A percentile compares a stretch with the other conserved stretches of the same genome.
Evolutionary conservation across 1,140 invertebrate species (phyloP).

Genomic region (Zaprionus tsacasi): DNA sequence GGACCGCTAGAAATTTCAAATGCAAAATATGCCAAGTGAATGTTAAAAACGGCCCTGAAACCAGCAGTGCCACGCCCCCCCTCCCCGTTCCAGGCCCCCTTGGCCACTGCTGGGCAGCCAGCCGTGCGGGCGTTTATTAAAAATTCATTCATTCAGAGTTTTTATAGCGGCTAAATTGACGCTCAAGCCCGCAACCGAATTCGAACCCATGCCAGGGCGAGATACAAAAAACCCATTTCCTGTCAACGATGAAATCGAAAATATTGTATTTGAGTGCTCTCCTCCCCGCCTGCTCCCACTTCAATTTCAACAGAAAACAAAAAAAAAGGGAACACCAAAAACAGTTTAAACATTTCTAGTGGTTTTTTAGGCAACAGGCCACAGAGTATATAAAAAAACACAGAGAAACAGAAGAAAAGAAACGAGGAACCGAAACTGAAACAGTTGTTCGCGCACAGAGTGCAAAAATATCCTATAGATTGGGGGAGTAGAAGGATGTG

Average conservation of each 20-base stretch:
- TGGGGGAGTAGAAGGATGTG: slow-evolving; percentile 16
- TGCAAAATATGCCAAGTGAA: slow-evolving; percentile 65
- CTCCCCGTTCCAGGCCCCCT: neutral
- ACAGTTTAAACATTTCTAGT: slow-evolving; percentile 67
- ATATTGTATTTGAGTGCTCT: slow-evolving; percentile 64
- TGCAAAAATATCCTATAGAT: slow-evolving; percentile 59
- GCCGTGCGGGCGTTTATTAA: slow-evolving; percentile 62
- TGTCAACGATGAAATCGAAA: slow-evolving; percentile 72
- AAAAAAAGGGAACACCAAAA: slow-evolving; percentile 29
- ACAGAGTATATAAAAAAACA: slow-evolving; percentile 40
- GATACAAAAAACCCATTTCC: slow-evolving; percentile 61
- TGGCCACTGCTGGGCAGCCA: neutral
- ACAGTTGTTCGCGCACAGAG: slow-evolving; percentile 19
- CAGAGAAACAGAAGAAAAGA: slow-evolving; percentile 20
- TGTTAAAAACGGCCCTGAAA: slow-evolving; percentile 21
- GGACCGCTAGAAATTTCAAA: slow-evolving; percentile 62
- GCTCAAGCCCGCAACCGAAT: slow-evolving; percentile 18
- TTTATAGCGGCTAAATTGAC: slow-evolving; percentile 63
- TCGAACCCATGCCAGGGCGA: neutral
- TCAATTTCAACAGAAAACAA: neutral
- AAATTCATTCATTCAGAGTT: slow-evolving; percentile 73
- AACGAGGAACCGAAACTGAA: neutral
- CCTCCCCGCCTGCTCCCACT: neutral
- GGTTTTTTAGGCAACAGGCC: slow-evolving; percentile 55
- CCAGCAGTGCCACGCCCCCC: neutral